Conservation (phyloP, 2,888 invertebrate genomes). For the Zelleria hepariella region DNA sequence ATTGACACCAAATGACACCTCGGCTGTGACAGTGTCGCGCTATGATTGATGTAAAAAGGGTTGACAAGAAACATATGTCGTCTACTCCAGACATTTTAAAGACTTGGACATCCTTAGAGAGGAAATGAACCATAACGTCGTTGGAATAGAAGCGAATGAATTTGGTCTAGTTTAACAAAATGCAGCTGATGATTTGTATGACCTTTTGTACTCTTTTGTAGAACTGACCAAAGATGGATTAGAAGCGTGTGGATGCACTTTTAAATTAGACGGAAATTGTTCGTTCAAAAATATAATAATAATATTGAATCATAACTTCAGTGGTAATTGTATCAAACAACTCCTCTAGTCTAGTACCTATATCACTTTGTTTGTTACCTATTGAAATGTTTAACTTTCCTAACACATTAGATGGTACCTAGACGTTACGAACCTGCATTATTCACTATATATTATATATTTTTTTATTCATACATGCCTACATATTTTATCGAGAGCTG, state of each 20-base stretch:
- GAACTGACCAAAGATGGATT: background rate
- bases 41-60: constrained; percentile 23
- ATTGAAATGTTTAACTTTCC: too few relatives aligned
- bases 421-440: too few relatives aligned
- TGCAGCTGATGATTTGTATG: background rate
- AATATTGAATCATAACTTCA: too few relatives aligned
- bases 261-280: too few relatives aligned
- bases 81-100: background rate
- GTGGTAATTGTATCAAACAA: too few relatives aligned
- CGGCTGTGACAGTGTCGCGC: constrained; percentile 23
- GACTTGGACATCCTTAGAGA: background rate
- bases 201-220: background rate
- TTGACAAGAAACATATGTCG: constrained; percentile 3
- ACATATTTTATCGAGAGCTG: too few relatives aligned
- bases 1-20: constrained; percentile 19
- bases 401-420: too few relatives aligned
- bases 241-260: background rate
- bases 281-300: too few relatives aligned
- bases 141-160: background rate
- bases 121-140: background rate
- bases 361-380: too few relatives aligned
- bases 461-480: too few relatives aligned
- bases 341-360: too few relatives aligned
- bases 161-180: background rate
- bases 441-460: too few relatives aligned